phyloP scores from a whole-genome alignment of 2,113 vertebrate genomes.

The Blennius ocellaris region DNA sequence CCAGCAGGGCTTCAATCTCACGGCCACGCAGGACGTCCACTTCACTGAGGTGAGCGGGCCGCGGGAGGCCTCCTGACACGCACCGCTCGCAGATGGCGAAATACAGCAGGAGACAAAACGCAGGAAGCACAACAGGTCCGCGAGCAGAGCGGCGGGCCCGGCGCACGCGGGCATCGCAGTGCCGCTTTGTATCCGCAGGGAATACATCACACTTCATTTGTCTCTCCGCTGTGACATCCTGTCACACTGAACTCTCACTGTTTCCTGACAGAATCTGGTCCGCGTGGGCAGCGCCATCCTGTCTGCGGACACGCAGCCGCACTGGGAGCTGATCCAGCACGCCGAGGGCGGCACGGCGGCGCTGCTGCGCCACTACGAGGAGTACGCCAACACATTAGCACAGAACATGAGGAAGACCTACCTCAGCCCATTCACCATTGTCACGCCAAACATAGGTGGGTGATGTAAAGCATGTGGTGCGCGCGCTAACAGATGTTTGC shows the following conservation, averaged over 20 bases:
- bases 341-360: constrained; percentile 90
- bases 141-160: constrained; percentile 11
- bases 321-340: constrained; percentile 97
- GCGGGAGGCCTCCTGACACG: too few relatives aligned
- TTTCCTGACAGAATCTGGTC: constrained; percentile 88
- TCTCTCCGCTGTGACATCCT: constrained; percentile 16
- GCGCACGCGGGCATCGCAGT: constrained; percentile 20
- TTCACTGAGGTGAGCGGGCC: constrained; percentile 91
- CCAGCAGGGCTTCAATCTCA: constrained; percentile 91
- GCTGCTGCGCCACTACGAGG: constrained; percentile 90
- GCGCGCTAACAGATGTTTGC: too few relatives aligned
- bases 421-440: constrained; percentile 95
- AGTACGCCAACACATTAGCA: constrained; percentile 91
- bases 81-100: neutral
- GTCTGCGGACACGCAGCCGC: constrained; percentile 84
- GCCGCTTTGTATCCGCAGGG: constrained; percentile 26
- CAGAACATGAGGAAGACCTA: constrained; percentile 98
- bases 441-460: constrained; percentile 95
- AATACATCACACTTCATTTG: constrained; percentile 27
- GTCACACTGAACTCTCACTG: constrained; percentile 31
- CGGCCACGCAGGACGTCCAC: constrained; percentile 93
- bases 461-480: too few relatives aligned
- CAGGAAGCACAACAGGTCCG: neutral
- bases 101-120: neutral
- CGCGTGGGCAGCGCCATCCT: constrained; percentile 92